Base-by-base conservation (phyloP, 2,113 vertebrate genomes). In the Abramis brama region DNA sequence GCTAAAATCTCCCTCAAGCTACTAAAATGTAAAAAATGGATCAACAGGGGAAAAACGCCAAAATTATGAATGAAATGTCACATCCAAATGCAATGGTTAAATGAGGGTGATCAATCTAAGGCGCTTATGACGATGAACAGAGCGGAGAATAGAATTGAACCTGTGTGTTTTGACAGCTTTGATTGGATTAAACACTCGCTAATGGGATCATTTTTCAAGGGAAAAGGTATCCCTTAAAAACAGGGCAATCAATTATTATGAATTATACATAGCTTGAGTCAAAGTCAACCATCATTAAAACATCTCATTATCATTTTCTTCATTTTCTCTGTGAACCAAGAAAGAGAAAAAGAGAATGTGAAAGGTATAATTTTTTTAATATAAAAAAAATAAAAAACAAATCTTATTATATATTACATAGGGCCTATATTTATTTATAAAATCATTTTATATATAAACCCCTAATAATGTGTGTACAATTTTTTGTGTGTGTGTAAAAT, bases 231-330 rank as follows among this genome's bases (percentile, higher is more conserved):
- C 96, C 95, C 93, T 96, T 96, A 95, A 96, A 96, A 95, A 94
- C 93, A 95, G 93, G 92, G 90, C 94, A 97, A 97, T 98, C 97
- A 97, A 97, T 99, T 98, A 98, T 97, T 97, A 97, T 99, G 96
- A 99, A 98, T 99, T 98, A 98, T 98, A 94, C 95, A 97, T 96
- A 95, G 95, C 96, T 95, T 95, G 95, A 97, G 97, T 95, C 93
- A 94, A 93, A 95, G 95, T 97, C 95, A 97, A 95, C 97, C 97
- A 95, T 96, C 96, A 97, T 98, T 99, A 98, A 99, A 98, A 98
- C 96, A 95, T 96, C 96, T 97, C 97, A 98, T 98, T 98, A 83
- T 83, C 66, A 83, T 83, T 83, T 83, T 71, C 27, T 83, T 71
- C 47, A 82, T 57, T 71, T 71, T 70, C 45, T 25, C 50, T 25